Evolutionary conservation across 2,113 vertebrate species (phyloP), one percentile per base, ranked within the genome.

Genomic region (Redunca redunca): DNA sequence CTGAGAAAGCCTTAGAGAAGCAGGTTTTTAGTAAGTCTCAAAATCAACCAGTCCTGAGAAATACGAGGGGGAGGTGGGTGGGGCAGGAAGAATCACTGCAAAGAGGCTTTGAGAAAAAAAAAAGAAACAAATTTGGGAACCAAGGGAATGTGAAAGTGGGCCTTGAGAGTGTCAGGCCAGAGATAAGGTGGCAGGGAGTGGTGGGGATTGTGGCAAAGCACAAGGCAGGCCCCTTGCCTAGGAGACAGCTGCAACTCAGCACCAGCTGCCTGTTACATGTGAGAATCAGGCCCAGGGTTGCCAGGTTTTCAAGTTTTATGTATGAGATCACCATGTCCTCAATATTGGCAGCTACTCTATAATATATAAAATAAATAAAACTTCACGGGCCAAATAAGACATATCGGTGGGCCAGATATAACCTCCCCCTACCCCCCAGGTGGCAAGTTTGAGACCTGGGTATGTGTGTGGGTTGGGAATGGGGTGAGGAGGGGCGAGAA

Each of bases 111-210:
- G 50, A 2, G 21, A 48, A 95, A 62, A 62, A 53, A 10, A 10
- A 16, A 12, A 5, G 60, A 55, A 53, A 10, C 19, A 14, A 7
- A 14, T 23, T 15, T 62, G 36, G 67, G 71, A 46, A 23, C 33
- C 23, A 5, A 0, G 1, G 0, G 23, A 15, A 13, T 4, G 12
- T 21, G 30, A 43, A 77, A 33, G n/a, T 13, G 15, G 55, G 4
- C 25, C 23, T 46, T n/a, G 26, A 17, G n/a, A 40, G 36, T 58
- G 57, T 12, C 92, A 25, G 55, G 30, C 30, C 7, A 15, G 82
- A 26, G 0, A 2, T 6, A 52, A 71, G 90, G 19, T 14, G 11
- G n/a, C 33, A 48, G 92, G 94, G 52, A 78, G 83, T 10, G 25
- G 87, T 10, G 3, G 50, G 52, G 88, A 52, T 8, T 30, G n/a